Percentiles rank a stretch among this genome's conserved stretches.
These are phyloP conservation scores for Cetoscarus ocellatus DNA, from an alignment of 2,797 vertebrate genomes.

Conservation along the genomic window DNA sequence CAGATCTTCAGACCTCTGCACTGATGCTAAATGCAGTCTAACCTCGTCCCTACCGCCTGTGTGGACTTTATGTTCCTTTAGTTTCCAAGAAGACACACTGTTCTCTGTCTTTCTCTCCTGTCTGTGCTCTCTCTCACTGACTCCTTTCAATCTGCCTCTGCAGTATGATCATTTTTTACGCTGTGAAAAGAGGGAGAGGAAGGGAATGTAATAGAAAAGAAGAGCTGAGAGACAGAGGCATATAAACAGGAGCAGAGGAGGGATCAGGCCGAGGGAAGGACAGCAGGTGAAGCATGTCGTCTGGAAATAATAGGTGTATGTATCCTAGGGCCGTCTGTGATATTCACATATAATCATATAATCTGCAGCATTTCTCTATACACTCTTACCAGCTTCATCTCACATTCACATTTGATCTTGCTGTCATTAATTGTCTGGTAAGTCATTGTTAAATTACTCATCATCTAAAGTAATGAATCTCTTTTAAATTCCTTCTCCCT, in stretches of 20 bases:
- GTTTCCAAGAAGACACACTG: constrained; percentile 25
- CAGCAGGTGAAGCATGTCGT: constrained; percentile 48
- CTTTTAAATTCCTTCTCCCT: background rate
- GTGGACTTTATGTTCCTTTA: constrained; percentile 27
- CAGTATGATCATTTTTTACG: constrained; percentile 27
- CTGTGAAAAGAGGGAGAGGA: constrained; percentile 14
- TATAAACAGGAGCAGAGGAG: constrained; percentile 14
- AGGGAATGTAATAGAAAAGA: constrained; percentile 7
- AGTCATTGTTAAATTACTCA: constrained; percentile 6
- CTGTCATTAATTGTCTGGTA: background rate
- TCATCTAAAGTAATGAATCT: constrained; percentile 9
- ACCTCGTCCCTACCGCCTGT: constrained; percentile 25
- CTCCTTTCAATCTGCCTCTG: constrained; percentile 21
- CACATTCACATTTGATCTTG: constrained; percentile 19
- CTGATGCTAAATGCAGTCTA: constrained; percentile 45
- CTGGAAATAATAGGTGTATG: constrained; percentile 35
- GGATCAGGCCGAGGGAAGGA: constrained; percentile 13
- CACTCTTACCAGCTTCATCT: background rate
- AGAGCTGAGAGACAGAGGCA: constrained; percentile 1
- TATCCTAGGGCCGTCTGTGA: constrained; percentile 27
- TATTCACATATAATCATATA: constrained; percentile 27
- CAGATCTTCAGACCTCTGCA: background rate
- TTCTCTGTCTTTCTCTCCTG: constrained; percentile 11
- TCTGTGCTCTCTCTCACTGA: constrained; percentile 21
- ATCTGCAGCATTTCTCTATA: background rate